A percentile compares a stretch with the other conserved stretches of the same genome.
These are phyloP conservation scores for Leptobrachium leishanense DNA, from an alignment of 2,113 vertebrate genomes.

Conservation along the genomic window DNA sequence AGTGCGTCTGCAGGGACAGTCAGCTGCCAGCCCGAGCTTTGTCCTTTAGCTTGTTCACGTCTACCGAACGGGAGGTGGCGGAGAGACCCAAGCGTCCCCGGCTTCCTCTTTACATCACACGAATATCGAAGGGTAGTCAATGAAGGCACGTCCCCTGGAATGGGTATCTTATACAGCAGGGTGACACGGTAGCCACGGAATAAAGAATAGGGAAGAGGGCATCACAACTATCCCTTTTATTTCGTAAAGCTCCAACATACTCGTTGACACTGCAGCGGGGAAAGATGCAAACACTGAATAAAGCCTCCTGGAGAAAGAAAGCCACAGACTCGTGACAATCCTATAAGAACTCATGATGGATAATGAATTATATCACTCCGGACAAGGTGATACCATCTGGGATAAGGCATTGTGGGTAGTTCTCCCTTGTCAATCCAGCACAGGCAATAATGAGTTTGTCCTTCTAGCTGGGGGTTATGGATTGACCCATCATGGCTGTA, in stretches of 20 bases:
- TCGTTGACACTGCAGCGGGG: neutral
- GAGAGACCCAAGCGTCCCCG: conserved; percentile 9
- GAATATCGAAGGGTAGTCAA: neutral
- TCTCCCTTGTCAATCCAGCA: too few species aligned
- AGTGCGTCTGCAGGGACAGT: conserved; percentile 39
- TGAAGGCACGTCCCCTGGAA: neutral
- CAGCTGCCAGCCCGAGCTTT: conserved; percentile 36
- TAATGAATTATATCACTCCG: too few species aligned
- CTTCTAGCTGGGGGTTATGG: too few species aligned
- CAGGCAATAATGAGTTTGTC: too few species aligned
- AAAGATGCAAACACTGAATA: neutral
- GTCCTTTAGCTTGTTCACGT: conserved; percentile 33
- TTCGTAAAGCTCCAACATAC: neutral
- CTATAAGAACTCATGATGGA: too few species aligned
- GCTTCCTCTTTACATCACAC: neutral
- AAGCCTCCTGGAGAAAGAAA: neutral
- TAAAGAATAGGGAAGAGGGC: too few species aligned
- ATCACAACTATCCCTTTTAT: too few species aligned
- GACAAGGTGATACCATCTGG: too few species aligned
- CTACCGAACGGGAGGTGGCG: conserved; percentile 7
- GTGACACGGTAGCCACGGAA: too few species aligned
- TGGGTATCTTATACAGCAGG: neutral
- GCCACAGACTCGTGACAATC: neutral
- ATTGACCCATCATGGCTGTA: too few species aligned
- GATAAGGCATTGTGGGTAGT: too few species aligned